Evolutionary conservation across 2,113 vertebrate species (phyloP).

Genomic region (Petrocephalus zakoni): DNA sequence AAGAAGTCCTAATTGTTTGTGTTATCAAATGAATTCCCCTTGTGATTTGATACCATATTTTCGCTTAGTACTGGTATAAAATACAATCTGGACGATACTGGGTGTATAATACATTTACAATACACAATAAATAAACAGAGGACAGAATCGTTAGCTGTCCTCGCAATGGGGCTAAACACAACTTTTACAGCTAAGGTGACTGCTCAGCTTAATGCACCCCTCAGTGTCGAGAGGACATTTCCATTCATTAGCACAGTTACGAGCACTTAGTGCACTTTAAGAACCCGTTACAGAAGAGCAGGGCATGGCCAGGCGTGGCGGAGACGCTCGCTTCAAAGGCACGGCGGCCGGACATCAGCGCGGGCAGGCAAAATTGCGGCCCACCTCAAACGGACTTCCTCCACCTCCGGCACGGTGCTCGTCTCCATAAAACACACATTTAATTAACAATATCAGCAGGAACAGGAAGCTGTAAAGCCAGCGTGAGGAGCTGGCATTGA

Average conservation of each 20-base stretch:
- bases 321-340: conserved; percentile 38
- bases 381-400: conserved; percentile 21
- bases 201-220: conserved; percentile 69
- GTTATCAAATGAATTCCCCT: conserved; percentile 38
- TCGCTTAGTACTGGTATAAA: conserved; percentile 74
- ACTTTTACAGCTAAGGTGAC: conserved; percentile 80
- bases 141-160: conserved; percentile 85
- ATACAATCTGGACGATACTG: conserved; percentile 72
- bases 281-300: conserved; percentile 67
- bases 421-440: conserved; percentile 26
- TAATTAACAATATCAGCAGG: conserved; percentile 24
- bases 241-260: conserved; percentile 83
- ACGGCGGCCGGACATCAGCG: conserved; percentile 37
- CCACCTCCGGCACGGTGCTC: conserved; percentile 46
- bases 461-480: conserved; percentile 3
- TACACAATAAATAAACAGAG: conserved; percentile 96
- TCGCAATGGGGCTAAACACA: conserved; percentile 70
- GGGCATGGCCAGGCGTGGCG: conserved; percentile 43
- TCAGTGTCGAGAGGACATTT: conserved; percentile 67
- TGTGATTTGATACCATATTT: conserved; percentile 70
- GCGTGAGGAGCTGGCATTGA: not conserved
- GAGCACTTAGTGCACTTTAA: conserved; percentile 81
- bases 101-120: conserved; percentile 86
- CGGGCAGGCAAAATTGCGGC: conserved; percentile 41
- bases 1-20: not conserved